phyloP scores from a whole-genome alignment of 2,888 invertebrate genomes.

The Stegophylla sp. region DNA sequence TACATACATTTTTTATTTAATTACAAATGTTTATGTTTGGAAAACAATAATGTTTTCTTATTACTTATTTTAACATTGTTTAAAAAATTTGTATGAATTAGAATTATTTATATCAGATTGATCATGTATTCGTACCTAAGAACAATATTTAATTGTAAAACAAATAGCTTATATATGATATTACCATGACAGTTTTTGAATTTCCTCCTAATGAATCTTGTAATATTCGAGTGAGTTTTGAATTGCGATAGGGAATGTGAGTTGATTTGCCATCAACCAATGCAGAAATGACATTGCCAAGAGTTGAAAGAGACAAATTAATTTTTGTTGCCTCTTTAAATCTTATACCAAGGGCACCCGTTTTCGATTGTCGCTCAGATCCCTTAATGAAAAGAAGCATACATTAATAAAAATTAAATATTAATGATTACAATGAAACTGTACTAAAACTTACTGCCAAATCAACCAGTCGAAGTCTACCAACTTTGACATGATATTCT shows the following conservation, averaged over 20 bases:
- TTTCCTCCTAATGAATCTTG: constrained; percentile 98
- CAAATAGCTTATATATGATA: too few species aligned
- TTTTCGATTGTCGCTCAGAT: constrained; percentile 95
- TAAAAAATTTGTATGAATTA: too few species aligned
- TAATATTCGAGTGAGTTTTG: constrained; percentile 89
- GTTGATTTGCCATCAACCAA: constrained; percentile 96
- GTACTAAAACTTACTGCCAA: constrained; percentile 76
- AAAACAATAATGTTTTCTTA: too few species aligned
- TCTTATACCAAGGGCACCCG: constrained; percentile 90
- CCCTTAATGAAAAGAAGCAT: constrained; percentile 71
- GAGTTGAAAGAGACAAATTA: constrained; percentile 93
- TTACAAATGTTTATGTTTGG: too few species aligned
- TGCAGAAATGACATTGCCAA: constrained; percentile 98
- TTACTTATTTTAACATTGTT: too few species aligned
- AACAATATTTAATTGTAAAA: too few species aligned
- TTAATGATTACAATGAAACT: not conserved
- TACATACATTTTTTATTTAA: too few species aligned
- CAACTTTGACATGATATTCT: constrained; percentile 88
- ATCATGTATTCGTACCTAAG: too few species aligned
- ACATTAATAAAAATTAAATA: not conserved
- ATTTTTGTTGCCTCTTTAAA: constrained; percentile 97
- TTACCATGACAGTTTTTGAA: constrained; percentile 91
- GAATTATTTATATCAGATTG: too few species aligned
- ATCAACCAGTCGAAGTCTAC: constrained; percentile 96
- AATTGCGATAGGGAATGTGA: constrained; percentile 97